Evolutionary conservation across 2,888 invertebrate species (phyloP), one percentile per base, ranked within the genome.

Genomic region (Atethmia centrago): DNA sequence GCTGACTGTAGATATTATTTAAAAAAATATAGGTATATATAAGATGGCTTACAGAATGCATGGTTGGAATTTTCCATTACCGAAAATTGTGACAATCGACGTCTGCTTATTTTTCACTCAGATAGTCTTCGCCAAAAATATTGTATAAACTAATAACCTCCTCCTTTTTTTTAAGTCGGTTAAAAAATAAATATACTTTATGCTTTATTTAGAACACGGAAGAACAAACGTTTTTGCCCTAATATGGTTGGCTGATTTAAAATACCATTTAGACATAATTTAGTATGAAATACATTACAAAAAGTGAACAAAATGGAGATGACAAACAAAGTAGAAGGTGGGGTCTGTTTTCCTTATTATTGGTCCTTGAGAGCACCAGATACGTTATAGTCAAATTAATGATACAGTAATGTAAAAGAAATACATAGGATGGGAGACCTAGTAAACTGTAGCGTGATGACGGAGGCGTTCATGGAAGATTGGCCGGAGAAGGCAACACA

Each of bases 221-320:
- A 84, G 73, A 73, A 68, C 74, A 45, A 70, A 71, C n/a, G 68
- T 77, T 77, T 84, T 77, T 82, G 47, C 16, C 69, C 59, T 56
- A 40, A 71, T 64, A 75, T 77, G 79, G 74, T 77, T 64, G 63
- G 58, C 49, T 79, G 77, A 73, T 62, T 66, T 59, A 71, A 62
- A 36, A 68, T 40, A 70, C 65, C 45, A 49, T 51, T 69, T 59
- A 53, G 66, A 64, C 51, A 62, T 77, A 70, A 55, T 69, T 62
- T 62, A 31, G 36, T 42, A 49, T 47, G n/a, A 45, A 65, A 53
- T 73, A 47, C 8, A 21, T 71, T 25, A 9, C 10, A 21, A 21
- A 49, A 40, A 51, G 19, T 72, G 28, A 47, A 40, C 7, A 25
- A 71, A 58, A 25, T 70, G 63, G 21, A 40, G 16, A 77, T 77